Percentiles rank a stretch among this genome's conserved stretches.
Conservation (phyloP, 2,113 vertebrate species). For the Merops nubicus region DNA sequence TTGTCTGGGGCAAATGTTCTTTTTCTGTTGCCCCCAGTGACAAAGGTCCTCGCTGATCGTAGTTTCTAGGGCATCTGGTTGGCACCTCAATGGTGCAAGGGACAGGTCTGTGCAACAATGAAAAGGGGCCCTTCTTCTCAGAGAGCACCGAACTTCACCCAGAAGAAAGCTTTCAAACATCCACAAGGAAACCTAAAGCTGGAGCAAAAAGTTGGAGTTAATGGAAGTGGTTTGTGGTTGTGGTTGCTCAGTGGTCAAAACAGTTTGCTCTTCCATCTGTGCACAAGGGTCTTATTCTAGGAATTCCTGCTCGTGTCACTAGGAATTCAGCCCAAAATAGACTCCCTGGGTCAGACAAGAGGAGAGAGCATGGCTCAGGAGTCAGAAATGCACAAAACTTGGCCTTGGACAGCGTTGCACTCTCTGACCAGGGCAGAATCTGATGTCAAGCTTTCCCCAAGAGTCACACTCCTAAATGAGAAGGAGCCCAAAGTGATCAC, state of each 20-base stretch:
- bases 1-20: neutral
- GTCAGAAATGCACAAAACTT: constrained; percentile 21
- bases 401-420: neutral
- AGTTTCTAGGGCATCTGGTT: neutral
- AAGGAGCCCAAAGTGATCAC: neutral
- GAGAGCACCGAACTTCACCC: neutral
- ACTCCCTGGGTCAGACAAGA: neutral
- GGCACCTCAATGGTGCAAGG: neutral
- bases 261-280: constrained; percentile 8
- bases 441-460: constrained; percentile 26
- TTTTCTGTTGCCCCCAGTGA: neutral
- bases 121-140: neutral
- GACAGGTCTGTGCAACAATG: neutral
- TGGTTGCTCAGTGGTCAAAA: constrained; percentile 1
- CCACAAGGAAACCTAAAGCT: neutral
- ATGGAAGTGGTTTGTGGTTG: constrained; percentile 41
- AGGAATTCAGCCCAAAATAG: constrained; percentile 36
- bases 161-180: neutral
- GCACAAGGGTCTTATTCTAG: constrained; percentile 43
- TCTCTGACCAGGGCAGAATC: neutral
- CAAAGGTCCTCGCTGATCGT: neutral
- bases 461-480: neutral
- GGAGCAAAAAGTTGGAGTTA: neutral
- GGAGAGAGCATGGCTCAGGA: neutral
- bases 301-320: constrained; percentile 23